phyloP scores from a whole-genome alignment of 2,113 vertebrate species.

The Triplophysa dalaica region DNA sequence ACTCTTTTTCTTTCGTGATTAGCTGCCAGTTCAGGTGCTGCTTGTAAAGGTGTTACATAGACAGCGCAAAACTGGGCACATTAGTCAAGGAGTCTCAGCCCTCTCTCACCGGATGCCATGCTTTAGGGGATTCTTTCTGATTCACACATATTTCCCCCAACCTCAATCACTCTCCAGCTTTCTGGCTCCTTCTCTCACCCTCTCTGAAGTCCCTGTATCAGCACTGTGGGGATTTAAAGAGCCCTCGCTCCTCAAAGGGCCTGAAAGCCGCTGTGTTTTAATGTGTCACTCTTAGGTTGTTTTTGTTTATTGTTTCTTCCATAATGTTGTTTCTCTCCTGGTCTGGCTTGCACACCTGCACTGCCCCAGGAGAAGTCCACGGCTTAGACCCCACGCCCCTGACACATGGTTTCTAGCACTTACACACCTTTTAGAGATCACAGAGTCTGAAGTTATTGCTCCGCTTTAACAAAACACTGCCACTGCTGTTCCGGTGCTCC shows the following conservation, averaged over 20 bases:
- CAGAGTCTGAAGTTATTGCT: conserved; percentile 55
- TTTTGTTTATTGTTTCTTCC: conserved; percentile 58
- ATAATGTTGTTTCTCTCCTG: conserved; percentile 40
- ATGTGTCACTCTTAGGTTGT: conserved; percentile 48
- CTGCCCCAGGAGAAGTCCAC: conserved; percentile 64
- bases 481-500: background rate
- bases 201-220: conserved; percentile 47
- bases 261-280: conserved; percentile 28
- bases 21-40: conserved; percentile 44
- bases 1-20: background rate
- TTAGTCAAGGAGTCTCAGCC: conserved; percentile 41
- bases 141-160: conserved; percentile 43
- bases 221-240: conserved; percentile 48
- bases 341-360: conserved; percentile 68
- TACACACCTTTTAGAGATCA: conserved; percentile 58
- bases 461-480: conserved; percentile 45
- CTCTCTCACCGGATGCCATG: conserved; percentile 35
- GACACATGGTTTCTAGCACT: conserved; percentile 26
- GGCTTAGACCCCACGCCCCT: conserved; percentile 51
- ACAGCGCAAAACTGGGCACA: conserved; percentile 36
- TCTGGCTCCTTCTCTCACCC: conserved; percentile 43
- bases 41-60: conserved; percentile 53
- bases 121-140: conserved; percentile 42
- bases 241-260: conserved; percentile 32
- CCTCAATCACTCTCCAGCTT: conserved; percentile 24